These are phyloP conservation scores for Parnassius glacialis DNA, from an alignment of 2,888 invertebrate species.

Conservation along the genomic window DNA sequence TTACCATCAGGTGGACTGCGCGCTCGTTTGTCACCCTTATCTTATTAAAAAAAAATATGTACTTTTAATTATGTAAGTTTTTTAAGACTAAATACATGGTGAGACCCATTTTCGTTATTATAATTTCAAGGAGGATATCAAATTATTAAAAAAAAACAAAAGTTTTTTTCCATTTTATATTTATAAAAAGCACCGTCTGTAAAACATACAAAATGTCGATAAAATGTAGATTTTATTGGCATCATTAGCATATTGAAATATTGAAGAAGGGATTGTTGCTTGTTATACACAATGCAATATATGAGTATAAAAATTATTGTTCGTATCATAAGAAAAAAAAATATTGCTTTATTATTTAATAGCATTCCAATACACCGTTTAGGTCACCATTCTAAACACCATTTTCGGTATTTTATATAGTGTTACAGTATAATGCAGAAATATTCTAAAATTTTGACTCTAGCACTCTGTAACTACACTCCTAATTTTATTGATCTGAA, in stretches of 20 bases:
- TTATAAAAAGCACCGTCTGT: slow-evolving; percentile 80
- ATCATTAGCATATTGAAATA: slow-evolving; percentile 69
- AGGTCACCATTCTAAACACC: slow-evolving; percentile 53
- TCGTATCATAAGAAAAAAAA: slow-evolving; percentile 37
- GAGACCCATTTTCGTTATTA: too few species aligned
- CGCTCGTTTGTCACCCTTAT: too few species aligned
- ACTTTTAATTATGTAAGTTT: background rate
- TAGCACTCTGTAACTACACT: slow-evolving; percentile 59
- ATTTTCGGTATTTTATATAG: slow-evolving; percentile 15
- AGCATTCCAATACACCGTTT: slow-evolving; percentile 53
- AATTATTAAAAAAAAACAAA: too few species aligned
- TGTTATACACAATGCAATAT: slow-evolving; percentile 47
- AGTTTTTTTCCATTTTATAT: slow-evolving; percentile 54
- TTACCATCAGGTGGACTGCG: too few species aligned
- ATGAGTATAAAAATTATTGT: slow-evolving; percentile 64
- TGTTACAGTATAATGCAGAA: slow-evolving; percentile 20
- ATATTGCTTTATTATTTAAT: slow-evolving; percentile 30
- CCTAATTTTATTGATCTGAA: slow-evolving; percentile 42
- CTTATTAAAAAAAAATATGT: too few species aligned
- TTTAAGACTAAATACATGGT: background rate
- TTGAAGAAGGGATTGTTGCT: slow-evolving; percentile 55
- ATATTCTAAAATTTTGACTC: slow-evolving; percentile 15
- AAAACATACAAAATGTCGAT: slow-evolving; percentile 76
- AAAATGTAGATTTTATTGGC: slow-evolving; percentile 62
- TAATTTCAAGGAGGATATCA: too few species aligned